Evolutionary conservation across 2,888 invertebrate species (phyloP), one percentile per base, ranked within the genome.

Genomic region (Holacanthella duospinosa): DNA sequence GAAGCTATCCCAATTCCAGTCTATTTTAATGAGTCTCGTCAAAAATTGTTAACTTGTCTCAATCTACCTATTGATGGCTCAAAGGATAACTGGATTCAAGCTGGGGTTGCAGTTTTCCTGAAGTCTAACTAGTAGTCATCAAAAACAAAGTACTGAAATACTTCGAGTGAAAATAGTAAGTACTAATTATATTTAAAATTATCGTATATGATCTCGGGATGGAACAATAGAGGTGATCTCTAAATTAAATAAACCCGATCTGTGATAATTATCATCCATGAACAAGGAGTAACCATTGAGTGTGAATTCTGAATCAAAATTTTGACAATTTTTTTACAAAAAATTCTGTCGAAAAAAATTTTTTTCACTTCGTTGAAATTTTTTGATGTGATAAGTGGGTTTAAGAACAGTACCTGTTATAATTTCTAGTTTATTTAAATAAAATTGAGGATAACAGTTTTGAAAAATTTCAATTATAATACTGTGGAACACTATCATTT

Each of bases 21-120:
- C 59, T 84, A 84, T 75, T 78, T 78, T 71, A 80, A 80, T 66
- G 77, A 77, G 29, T 77, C 77, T n/a, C 74, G 84, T 44, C 80
- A 82, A 61, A 76, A 78, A 64, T 77, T 82, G 19, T 78, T 83
- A 25, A 63, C 65, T 2, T 76, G 78, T 59, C 74, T 84, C 55
- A 78, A 79, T 58, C 75, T 83, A 26, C 82, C 82, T 0, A 81
- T 81, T 71, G 76, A 77, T 26, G 78, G 77, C 59, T 79, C 80
- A 25, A 76, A 76, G 59, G 78, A 79, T 61, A 79, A 80, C 71
- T 86, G 85, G 85, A 78, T 84, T 55, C 82, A 84, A 74, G 79
- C 83, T 61, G 84, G 85, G 56, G 79, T 83, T 3, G 85, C 85
- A 2, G 78, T 86, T 63, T 85, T 84, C 77, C 77, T 85, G 21